Conservation (phyloP, 2,888 invertebrate species). For the Synanthedon formicaeformis region DNA sequence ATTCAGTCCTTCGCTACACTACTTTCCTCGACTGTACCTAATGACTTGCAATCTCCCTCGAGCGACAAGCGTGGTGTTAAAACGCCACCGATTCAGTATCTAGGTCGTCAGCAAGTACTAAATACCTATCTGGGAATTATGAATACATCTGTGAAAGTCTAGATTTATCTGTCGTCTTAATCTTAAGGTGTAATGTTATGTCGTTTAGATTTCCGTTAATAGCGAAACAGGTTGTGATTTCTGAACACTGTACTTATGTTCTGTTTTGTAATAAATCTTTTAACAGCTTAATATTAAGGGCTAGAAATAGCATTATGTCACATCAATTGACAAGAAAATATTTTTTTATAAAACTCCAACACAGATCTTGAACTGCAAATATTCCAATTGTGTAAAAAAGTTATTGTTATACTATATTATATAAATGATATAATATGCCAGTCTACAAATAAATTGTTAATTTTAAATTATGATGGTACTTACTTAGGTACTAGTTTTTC, state of each 20-base stretch:
- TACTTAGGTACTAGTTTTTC: too few species aligned
- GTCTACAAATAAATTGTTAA: too few species aligned
- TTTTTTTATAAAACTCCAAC: too few species aligned
- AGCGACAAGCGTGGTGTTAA: conserved; percentile 7
- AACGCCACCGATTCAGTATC: conserved; percentile 3
- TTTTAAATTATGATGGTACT: too few species aligned
- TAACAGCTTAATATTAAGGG: too few species aligned
- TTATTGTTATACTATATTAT: too few species aligned
- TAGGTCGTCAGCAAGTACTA: conserved; percentile 9
- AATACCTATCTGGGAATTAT: conserved; percentile 16
- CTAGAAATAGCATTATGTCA: too few species aligned
- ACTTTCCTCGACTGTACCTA: background rate
- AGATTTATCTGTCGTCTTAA: conserved; percentile 13
- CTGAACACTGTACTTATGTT: background rate
- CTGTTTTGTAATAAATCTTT: too few species aligned
- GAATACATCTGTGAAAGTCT: conserved; percentile 16
- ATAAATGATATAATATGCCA: too few species aligned
- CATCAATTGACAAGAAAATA: too few species aligned
- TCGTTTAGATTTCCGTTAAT: conserved; percentile 12
- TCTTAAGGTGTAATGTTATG: conserved; percentile 11
- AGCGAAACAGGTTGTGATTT: background rate
- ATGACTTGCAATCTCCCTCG: background rate
- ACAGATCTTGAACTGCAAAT: too few species aligned
- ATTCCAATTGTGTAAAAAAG: too few species aligned
- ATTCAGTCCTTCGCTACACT: background rate